Percentiles rank a stretch among this genome's conserved stretches.
Conservation (phyloP, 2,113 vertebrate species). For the Chrysochloris asiatica region DNA sequence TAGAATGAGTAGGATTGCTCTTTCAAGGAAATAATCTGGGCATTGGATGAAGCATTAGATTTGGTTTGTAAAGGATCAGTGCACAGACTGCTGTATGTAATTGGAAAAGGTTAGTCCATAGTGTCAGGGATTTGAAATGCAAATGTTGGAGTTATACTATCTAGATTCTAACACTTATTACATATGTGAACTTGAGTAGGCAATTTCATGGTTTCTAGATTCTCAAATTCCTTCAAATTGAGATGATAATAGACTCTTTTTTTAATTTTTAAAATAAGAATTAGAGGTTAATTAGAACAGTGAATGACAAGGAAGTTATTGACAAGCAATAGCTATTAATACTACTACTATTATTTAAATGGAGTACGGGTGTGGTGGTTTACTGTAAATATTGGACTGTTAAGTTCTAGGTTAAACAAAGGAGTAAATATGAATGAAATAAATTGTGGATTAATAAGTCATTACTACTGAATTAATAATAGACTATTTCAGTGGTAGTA, state of each 20-base stretch:
- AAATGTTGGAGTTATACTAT: neutral
- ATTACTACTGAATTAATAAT: neutral
- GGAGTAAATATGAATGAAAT: neutral
- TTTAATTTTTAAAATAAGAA: neutral
- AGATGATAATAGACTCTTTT: neutral
- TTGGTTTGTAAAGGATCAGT: neutral
- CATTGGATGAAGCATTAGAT: neutral
- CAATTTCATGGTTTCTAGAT: neutral
- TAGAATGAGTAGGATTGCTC: neutral
- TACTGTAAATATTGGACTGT: too few species aligned
- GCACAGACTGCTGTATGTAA: neutral
- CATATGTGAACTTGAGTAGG: neutral
- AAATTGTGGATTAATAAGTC: neutral
- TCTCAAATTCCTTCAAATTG: neutral
- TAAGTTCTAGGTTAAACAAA: too few species aligned
- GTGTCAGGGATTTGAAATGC: neutral
- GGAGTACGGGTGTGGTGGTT: too few species aligned
- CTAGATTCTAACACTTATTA: neutral
- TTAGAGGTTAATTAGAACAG: neutral
- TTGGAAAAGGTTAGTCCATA: neutral
- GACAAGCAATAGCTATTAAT: neutral
- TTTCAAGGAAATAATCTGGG: neutral
- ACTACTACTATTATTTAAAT: neutral
- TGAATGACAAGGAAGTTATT: neutral
- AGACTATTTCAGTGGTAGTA: neutral